phyloP scores from a whole-genome alignment of 1,140 invertebrate genomes.

The Cepaea nemoralis region DNA sequence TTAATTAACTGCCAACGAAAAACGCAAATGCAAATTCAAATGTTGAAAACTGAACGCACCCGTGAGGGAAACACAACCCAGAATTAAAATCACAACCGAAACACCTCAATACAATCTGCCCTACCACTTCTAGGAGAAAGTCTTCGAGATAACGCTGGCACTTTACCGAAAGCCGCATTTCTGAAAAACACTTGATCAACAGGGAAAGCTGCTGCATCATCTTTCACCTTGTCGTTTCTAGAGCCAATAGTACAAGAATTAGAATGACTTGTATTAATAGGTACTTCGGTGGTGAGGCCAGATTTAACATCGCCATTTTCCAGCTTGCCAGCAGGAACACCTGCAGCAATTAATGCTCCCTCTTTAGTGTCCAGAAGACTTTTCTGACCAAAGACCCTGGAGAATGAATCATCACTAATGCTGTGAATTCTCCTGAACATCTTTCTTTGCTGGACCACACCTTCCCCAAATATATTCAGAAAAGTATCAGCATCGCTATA shows the following conservation, averaged over 20 bases:
- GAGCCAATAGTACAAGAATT: not conserved
- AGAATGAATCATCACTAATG: constrained; percentile 16
- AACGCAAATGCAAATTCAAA: too few species aligned
- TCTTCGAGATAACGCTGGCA: not conserved
- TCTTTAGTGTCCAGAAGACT: not conserved
- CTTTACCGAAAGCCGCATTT: not conserved
- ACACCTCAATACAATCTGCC: too few species aligned
- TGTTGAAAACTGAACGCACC: too few species aligned
- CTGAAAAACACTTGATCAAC: not conserved
- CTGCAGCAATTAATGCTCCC: not conserved
- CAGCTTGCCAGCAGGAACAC: not conserved
- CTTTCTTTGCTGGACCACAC: not conserved
- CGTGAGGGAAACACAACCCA: too few species aligned
- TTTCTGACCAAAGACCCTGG: constrained; percentile 20
- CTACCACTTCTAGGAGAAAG: not conserved
- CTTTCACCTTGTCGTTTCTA: not conserved
- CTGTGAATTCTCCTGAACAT: not conserved
- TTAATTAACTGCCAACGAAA: too few species aligned
- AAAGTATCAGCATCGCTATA: not conserved
- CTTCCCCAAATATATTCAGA: constrained; percentile 26
- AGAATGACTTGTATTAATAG: not conserved
- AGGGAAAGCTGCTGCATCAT: not conserved
- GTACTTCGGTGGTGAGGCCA: not conserved
- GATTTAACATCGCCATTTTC: not conserved
- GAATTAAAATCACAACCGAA: too few species aligned